Conservation (phyloP, 2,113 vertebrate species). For the Burhinus oedicnemus region DNA sequence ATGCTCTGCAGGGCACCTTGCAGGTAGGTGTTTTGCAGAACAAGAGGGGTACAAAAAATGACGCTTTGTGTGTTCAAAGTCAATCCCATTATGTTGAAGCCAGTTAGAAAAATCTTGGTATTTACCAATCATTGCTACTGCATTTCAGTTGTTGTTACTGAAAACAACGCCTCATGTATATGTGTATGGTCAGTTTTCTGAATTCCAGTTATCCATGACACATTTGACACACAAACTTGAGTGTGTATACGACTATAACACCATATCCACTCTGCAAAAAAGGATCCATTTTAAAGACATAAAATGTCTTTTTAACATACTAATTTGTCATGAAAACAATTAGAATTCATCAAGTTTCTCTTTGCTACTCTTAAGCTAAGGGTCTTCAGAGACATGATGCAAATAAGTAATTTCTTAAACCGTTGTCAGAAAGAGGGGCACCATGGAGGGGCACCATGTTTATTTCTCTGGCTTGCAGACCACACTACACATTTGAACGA, state of each 20-base stretch:
- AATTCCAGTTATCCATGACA: not conserved
- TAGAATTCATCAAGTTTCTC: not conserved
- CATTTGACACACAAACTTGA: not conserved
- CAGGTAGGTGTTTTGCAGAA: not conserved
- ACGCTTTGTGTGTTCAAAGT: not conserved
- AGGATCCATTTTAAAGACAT: not conserved
- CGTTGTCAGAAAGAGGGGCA: not conserved
- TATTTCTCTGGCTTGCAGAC: not conserved
- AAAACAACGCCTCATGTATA: not conserved
- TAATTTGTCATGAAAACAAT: not conserved
- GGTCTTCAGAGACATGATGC: not conserved
- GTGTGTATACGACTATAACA: not conserved
- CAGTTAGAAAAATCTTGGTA: not conserved
- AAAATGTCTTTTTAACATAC: not conserved
- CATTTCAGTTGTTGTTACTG: not conserved
- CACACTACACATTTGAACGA: not conserved
- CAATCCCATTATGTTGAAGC: not conserved
- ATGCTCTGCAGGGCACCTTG: not conserved
- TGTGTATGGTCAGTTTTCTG: not conserved
- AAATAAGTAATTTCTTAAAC: not conserved
- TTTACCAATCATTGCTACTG: not conserved
- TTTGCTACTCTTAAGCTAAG: not conserved
- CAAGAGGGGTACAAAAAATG: not conserved
- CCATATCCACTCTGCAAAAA: not conserved
- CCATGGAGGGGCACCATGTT: accelerated